phyloP scores from a whole-genome alignment of 37 sponge, comb jelly and placozoan genomes.

The Beroe ovata region DNA sequence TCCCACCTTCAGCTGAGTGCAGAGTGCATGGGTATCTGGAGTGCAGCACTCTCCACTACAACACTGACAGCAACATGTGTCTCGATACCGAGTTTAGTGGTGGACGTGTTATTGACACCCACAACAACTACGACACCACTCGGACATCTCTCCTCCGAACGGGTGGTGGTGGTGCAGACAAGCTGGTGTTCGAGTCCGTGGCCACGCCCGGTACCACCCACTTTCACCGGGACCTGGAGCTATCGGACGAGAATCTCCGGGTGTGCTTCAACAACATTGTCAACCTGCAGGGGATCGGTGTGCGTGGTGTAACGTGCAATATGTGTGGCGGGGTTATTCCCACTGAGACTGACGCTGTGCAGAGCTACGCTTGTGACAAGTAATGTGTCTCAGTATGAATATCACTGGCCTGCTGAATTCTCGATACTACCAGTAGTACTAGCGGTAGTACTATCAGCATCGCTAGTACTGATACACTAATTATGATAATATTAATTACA shows the following conservation, averaged over 20 bases:
- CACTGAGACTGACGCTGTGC: neutral
- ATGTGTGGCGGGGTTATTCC: conserved; percentile 49
- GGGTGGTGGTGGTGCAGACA: neutral
- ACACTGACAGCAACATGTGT: neutral
- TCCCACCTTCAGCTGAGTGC: no score
- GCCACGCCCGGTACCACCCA: conserved; percentile 21
- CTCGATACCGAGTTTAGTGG: neutral
- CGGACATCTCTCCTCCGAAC: neutral
- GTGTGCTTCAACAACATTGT: conserved; percentile 33
- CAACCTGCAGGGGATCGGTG: conserved; percentile 12
- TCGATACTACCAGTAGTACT: no score
- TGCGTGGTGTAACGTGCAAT: conserved; percentile 18
- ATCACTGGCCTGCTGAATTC: no score
- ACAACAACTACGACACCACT: conserved; percentile 28
- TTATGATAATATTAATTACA: no score
- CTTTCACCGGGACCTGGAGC: conserved; percentile 13
- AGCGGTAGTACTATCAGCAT: no score
- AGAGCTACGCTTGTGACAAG: neutral
- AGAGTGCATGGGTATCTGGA: neutral
- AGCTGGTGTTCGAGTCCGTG: conserved; percentile 16
- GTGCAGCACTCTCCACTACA: neutral
- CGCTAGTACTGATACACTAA: no score
- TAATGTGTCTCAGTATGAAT: no score
- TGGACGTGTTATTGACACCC: neutral
- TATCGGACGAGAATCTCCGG: neutral